These are phyloP conservation scores for Rallus crepitans DNA, from an alignment of 2,797 vertebrate genomes.

Conservation along the genomic window DNA sequence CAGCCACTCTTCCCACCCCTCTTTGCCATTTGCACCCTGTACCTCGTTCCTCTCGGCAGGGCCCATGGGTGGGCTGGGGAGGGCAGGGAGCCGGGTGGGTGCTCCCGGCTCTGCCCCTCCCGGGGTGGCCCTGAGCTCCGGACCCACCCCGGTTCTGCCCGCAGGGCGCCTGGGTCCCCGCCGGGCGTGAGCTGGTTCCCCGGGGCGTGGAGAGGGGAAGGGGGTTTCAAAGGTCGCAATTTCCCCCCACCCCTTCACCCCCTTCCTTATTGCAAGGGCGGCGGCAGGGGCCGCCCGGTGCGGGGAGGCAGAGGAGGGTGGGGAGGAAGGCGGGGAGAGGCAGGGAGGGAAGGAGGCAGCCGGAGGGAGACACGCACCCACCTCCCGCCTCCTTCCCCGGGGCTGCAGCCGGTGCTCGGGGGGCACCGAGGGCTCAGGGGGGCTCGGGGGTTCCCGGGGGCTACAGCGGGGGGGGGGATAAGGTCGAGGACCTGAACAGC, in stretches of 20 bases:
- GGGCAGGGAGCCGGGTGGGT: neutral
- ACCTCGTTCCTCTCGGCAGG: accelerated
- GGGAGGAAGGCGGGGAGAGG: neutral
- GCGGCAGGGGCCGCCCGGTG: neutral
- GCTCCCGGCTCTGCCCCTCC: neutral
- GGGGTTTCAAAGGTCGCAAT: neutral
- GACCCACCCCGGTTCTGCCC: neutral
- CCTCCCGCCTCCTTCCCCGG: neutral
- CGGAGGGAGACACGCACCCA: neutral
- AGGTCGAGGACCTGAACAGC: neutral
- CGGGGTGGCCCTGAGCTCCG: neutral
- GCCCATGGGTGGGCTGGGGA: accelerated
- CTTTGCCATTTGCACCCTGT: accelerated
- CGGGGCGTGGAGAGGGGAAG: neutral
- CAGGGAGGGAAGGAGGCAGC: neutral
- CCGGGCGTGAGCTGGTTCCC: neutral
- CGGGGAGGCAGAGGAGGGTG: neutral
- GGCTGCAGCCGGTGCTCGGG: neutral
- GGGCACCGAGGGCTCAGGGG: neutral
- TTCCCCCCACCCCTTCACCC: neutral
- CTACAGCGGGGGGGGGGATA: too few species aligned
- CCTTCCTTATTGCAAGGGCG: neutral
- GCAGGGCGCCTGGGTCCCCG: neutral
- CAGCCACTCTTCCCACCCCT: accelerated
- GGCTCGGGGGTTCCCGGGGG: too few species aligned